phyloP scores from a whole-genome alignment of 53 echinoderm and acorn worm species.

The Astropecten irregularis region DNA sequence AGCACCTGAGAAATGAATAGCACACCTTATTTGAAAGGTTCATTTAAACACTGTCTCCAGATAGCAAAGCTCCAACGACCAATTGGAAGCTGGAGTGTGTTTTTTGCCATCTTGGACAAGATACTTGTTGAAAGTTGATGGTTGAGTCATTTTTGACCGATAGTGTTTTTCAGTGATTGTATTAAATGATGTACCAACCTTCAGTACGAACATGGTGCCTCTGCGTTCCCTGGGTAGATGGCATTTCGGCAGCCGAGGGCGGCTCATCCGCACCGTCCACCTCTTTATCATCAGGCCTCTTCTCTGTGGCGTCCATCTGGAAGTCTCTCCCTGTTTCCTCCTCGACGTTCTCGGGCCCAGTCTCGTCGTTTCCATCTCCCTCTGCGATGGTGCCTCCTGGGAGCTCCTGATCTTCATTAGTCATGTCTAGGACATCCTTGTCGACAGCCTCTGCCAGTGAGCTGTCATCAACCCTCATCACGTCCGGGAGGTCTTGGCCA shows the following conservation, averaged over 20 bases:
- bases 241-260: background rate
- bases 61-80: no score
- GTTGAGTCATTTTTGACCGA: no score
- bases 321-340: background rate
- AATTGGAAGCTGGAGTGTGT: no score
- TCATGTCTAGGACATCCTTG: background rate
- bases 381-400: background rate
- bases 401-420: background rate
- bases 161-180: no score
- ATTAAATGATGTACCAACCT: no score
- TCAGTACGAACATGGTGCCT: constrained; percentile 2
- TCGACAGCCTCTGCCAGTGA: background rate
- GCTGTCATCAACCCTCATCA: background rate
- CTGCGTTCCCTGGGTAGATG: background rate
- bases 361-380: background rate
- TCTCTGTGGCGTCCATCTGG: background rate
- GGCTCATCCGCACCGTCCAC: constrained; percentile 1
- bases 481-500: background rate
- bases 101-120: no score
- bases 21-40: no score
- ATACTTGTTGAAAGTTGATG: no score
- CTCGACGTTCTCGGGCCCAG: background rate
- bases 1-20: background rate
- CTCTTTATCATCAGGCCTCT: background rate
- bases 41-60: no score